These are phyloP conservation scores for Nesidiocoris tenuis DNA, from an alignment of 2,888 invertebrate genomes.

Conservation along the genomic window DNA sequence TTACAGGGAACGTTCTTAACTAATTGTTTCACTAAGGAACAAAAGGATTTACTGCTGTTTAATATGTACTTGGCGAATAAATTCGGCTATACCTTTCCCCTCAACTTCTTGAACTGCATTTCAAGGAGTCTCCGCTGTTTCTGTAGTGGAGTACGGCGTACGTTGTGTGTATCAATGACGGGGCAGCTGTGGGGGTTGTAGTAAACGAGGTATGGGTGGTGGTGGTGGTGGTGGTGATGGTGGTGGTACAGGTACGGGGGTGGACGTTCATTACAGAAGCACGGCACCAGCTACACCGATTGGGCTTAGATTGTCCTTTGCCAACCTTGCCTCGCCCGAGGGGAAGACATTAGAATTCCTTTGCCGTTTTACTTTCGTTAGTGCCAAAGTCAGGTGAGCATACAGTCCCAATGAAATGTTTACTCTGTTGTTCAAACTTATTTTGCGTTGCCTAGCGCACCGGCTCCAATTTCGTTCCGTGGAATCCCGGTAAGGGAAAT, in stretches of 20 bases:
- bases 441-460: too few species aligned
- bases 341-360: background rate
- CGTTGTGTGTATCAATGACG: too few species aligned
- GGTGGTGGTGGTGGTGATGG: background rate
- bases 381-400: background rate
- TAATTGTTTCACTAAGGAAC: slow-evolving; percentile 45
- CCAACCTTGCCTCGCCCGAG: background rate
- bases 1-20: slow-evolving; percentile 41
- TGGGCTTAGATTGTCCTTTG: slow-evolving; percentile 29
- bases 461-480: too few species aligned
- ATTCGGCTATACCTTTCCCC: slow-evolving; percentile 42
- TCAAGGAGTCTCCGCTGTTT: slow-evolving; percentile 3
- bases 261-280: slow-evolving; percentile 34
- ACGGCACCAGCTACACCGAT: slow-evolving; percentile 2
- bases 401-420: too few species aligned
- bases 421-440: too few species aligned
- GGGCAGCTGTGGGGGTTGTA: too few species aligned
- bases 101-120: slow-evolving; percentile 16
- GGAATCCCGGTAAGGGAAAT: too few species aligned
- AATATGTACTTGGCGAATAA: slow-evolving; percentile 45
- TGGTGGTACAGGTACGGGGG: slow-evolving; percentile 9
- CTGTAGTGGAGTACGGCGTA: background rate
- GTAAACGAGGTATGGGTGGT: too few species aligned
- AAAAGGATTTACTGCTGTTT: slow-evolving; percentile 45
- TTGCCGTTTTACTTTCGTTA: background rate